Evolutionary conservation across 2,113 vertebrate genomes (phyloP), one percentile per base, ranked within the genome.

Genomic region (Callopanchax toddi): DNA sequence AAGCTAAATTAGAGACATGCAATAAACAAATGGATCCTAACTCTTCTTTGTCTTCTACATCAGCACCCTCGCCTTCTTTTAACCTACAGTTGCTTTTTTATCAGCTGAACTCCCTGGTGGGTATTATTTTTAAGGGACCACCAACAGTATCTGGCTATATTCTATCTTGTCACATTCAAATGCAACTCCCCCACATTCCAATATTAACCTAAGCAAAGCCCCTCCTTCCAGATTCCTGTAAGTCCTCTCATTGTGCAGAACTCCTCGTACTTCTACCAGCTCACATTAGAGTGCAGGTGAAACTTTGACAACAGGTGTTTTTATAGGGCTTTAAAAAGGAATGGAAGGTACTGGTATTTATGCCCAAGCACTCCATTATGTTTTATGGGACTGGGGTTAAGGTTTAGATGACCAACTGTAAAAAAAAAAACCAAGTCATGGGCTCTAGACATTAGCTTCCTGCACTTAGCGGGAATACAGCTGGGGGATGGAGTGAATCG

Each of bases 331-430:
- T 89, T 84, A 84, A 87, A 87, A 45, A 46, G 64, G 63, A 89
- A 82, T 87, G 83, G 64, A 82, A 89, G 86, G 67, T 88, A 52
- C 56, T 68, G 73, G 80, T 87, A 89, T 90, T 91, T 85, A 84
- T 25, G 43, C 73, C 78, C 51, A 72, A 79, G 71, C 78, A 78
- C 86, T 87, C 85, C 77, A 91, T 89, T 84, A 92, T 79, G 76
- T 83, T 91, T 91, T 91, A 91, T 86, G 78, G 79, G 79, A 82
- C n/a, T 36, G 60, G 76, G 26, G 71, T 83, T 78, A 81, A 78
- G 67, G 75, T 85, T 91, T 83, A 89, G 83, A 71, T 51, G 70
- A 83, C 77, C 60, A 78, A 89, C 77, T 87, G 89, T 89, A 86
- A 89, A 90, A 87, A 69, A 82, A 75, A 81, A 69, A 71, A 85